Conservation (phyloP, 2,113 vertebrate species). For the Serilophus lunatus region DNA sequence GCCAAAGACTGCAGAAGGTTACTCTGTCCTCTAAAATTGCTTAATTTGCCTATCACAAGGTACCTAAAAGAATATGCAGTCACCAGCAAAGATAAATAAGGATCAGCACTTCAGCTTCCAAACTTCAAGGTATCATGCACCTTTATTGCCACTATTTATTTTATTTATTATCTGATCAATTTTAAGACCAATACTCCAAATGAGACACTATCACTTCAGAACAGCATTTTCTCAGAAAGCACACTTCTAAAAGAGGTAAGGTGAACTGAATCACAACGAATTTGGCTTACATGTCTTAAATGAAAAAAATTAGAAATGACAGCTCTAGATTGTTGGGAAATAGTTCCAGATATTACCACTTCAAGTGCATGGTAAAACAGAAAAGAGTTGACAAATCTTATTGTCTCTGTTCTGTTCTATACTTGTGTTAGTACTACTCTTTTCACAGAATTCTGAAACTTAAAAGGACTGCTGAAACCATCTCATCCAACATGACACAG, state of each 20-base stretch:
- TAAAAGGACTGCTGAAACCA: not conserved
- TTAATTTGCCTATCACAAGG: not conserved
- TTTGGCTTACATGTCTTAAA: not conserved
- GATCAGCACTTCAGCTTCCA: not conserved
- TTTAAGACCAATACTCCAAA: not conserved
- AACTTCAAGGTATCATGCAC: not conserved
- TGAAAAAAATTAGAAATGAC: not conserved
- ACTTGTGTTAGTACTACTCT: not conserved
- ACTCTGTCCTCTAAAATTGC: not conserved
- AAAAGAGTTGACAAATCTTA: not conserved
- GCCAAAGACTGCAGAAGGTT: not conserved
- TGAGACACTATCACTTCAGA: not conserved
- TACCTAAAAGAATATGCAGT: not conserved
- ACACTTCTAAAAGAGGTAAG: not conserved
- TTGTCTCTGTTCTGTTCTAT: not conserved
- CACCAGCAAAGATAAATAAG: not conserved
- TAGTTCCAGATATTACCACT: not conserved
- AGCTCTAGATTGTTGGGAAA: not conserved
- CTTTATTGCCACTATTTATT: not conserved
- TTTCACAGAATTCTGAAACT: not conserved
- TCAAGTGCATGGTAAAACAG: not conserved
- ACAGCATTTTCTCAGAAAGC: not conserved
- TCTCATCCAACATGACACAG: not conserved
- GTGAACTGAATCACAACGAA: not conserved
- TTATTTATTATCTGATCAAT: slow-evolving; percentile 29